These are phyloP conservation scores for Odobenus rosmarus DNA, from an alignment of 2,113 vertebrate species.

Conservation along the genomic window DNA sequence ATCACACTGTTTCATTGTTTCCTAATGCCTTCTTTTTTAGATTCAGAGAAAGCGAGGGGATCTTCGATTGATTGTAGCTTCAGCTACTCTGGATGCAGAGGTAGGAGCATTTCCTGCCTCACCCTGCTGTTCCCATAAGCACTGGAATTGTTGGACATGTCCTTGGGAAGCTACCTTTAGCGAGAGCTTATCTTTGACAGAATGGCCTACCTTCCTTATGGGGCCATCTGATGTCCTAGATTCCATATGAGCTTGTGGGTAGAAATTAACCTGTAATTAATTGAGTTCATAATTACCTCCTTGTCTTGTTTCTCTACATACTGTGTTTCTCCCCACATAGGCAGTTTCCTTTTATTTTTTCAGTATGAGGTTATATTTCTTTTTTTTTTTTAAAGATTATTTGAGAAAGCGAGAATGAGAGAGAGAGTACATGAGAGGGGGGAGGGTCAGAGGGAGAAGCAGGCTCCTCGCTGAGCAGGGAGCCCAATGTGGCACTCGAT, in stretches of 20 bases:
- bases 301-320: conserved; percentile 47
- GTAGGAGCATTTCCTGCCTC: conserved; percentile 79
- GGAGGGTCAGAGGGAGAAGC: too few species aligned
- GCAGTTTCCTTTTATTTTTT: conserved; percentile 39
- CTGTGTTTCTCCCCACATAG: not conserved
- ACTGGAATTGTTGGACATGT: not conserved
- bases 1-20: not conserved
- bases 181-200: not conserved
- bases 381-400: too few species aligned
- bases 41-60: conserved; percentile 97
- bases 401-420: too few species aligned
- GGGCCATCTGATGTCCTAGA: conserved; percentile 59
- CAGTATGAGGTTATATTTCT: not conserved
- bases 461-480: too few species aligned
- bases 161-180: not conserved
- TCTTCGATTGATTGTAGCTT: conserved; percentile 95
- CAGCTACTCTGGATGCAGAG: conserved; percentile 99
- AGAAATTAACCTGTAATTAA: conserved; percentile 62
- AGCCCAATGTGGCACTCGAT: too few species aligned
- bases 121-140: not conserved
- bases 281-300: conserved; percentile 12
- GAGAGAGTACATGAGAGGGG: too few species aligned
- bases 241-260: conserved; percentile 52
- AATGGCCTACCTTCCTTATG: not conserved
- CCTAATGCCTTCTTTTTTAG: conserved; percentile 82